These are phyloP conservation scores for Noctua comes DNA, from an alignment of 2,888 invertebrate species.

Conservation along the genomic window DNA sequence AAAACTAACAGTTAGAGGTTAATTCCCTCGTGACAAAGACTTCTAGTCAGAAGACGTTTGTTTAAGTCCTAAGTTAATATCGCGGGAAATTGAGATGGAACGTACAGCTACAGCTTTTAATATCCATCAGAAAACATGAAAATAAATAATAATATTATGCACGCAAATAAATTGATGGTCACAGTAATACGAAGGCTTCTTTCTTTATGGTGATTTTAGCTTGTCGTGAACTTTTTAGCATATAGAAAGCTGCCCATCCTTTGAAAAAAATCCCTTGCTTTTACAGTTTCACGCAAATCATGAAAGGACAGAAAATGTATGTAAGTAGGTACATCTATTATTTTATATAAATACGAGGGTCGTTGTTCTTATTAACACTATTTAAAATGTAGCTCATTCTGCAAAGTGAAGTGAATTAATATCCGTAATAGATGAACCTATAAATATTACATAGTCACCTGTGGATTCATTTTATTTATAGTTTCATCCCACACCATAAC, in stretches of 20 bases:
- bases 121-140: not conserved
- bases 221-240: not conserved
- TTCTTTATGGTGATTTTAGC: conserved; percentile 6
- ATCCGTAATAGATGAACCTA: conserved; percentile 26
- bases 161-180: not conserved
- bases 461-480: conserved; percentile 38
- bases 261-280: not conserved
- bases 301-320: not conserved
- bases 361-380: conserved; percentile 11
- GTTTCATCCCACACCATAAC: conserved; percentile 53
- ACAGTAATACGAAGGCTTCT: not conserved
- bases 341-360: not conserved
- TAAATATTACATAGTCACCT: conserved; percentile 43
- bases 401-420: conserved; percentile 30
- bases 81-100: not conserved
- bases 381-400: conserved; percentile 7
- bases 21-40: conserved; percentile 19
- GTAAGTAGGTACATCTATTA: not conserved
- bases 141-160: not conserved
- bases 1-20: conserved; percentile 36
- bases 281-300: conserved; percentile 3
- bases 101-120: not conserved
- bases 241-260: not conserved
- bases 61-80: not conserved
- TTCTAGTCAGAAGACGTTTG: conserved; percentile 19